Conservation (phyloP, 2,113 vertebrate species). For the Epinephelus cyanopodus region DNA sequence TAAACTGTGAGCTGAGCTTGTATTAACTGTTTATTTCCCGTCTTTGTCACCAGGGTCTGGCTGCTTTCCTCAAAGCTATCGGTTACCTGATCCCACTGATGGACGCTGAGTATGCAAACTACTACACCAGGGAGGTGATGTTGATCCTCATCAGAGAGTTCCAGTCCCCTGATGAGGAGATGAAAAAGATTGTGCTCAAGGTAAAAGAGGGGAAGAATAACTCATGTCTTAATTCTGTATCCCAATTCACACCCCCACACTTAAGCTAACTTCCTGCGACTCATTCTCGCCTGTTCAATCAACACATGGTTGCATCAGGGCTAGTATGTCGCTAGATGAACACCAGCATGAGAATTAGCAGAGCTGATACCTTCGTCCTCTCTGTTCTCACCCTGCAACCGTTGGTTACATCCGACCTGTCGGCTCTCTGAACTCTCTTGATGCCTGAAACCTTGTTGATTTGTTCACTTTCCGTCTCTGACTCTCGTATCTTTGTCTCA, state of each 20-base stretch:
- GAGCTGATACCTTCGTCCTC: conserved; percentile 5
- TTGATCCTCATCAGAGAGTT: conserved; percentile 99
- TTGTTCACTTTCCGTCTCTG: background rate
- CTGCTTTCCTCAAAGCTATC: conserved; percentile 98
- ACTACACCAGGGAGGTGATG: conserved; percentile 99
- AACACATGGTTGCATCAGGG: conserved; percentile 36
- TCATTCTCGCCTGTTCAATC: conserved; percentile 70
- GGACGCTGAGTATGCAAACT: conserved; percentile 99
- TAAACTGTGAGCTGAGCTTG: background rate
- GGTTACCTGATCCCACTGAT: conserved; percentile 98
- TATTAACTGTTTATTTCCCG: background rate
- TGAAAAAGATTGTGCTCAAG: conserved; percentile 99
- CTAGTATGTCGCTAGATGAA: conserved; percentile 59
- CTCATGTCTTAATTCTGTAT: background rate
- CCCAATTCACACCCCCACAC: background rate
- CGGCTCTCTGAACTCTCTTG: background rate
- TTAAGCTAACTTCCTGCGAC: background rate
- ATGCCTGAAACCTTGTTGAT: too few species aligned
- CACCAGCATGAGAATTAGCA: conserved; percentile 62
- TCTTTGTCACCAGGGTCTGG: conserved; percentile 89
- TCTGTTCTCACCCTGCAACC: conserved; percentile 73
- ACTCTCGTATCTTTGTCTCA: conserved; percentile 2
- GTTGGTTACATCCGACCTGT: conserved; percentile 27
- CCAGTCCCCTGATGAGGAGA: conserved; percentile 98
- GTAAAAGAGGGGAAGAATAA: conserved; percentile 68